Percentiles rank a stretch among this genome's conserved stretches.
phyloP scores from a whole-genome alignment of 2,888 invertebrate genomes.

The Prosapia bicincta region DNA sequence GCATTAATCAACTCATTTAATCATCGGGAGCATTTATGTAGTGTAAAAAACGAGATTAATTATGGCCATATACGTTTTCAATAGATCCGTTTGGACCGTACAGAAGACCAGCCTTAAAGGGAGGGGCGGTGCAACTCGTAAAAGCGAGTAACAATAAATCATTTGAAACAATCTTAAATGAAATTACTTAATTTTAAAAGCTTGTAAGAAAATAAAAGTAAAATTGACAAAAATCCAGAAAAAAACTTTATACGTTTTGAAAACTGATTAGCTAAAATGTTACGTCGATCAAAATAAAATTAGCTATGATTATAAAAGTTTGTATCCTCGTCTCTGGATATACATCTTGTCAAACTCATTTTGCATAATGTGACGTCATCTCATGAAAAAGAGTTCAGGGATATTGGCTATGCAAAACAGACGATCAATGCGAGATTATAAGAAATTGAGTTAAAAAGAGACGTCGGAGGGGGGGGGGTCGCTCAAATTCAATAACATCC shows the following conservation, averaged over 20 bases:
- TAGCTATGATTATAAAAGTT: not conserved
- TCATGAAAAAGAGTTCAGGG: not conserved
- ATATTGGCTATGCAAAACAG: slow-evolving; percentile 22
- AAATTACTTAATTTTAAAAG: too few relatives aligned
- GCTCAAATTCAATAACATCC: slow-evolving; percentile 29
- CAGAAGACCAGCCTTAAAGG: too few relatives aligned
- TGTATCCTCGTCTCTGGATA: not conserved
- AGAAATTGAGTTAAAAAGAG: slow-evolving; percentile 19
- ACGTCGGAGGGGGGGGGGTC: slow-evolving; percentile 9
- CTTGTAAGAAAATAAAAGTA: not conserved
- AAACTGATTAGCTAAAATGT: not conserved
- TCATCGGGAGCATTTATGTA: too few relatives aligned
- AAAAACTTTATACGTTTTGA: not conserved
- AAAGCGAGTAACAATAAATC: too few relatives aligned
- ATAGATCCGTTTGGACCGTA: too few relatives aligned
- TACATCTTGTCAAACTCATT: not conserved
- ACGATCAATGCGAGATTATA: not conserved
- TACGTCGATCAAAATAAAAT: not conserved
- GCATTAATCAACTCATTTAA: too few relatives aligned
- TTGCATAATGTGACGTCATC: not conserved
- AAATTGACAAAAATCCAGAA: too few relatives aligned
- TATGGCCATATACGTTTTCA: too few relatives aligned
- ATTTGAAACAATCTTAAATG: too few relatives aligned
- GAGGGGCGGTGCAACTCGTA: too few relatives aligned
- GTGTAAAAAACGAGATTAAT: too few relatives aligned